A percentile compares a stretch with the other conserved stretches of the same genome.
These are phyloP conservation scores for Ptychodera flava DNA, from an alignment of 35 echinoderm and acorn worm species.

Conservation along the genomic window DNA sequence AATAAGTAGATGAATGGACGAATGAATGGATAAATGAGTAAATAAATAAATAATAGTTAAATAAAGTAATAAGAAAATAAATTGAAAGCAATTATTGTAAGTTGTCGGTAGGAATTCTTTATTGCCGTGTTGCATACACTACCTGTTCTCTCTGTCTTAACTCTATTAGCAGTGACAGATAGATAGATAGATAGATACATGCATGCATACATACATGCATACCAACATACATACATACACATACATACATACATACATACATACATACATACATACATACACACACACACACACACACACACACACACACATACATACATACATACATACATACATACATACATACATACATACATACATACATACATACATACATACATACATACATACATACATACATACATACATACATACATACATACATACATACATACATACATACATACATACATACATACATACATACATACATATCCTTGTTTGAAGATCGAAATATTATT, in stretches of 20 bases:
- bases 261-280: background rate
- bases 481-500: too few relatives aligned
- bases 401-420: background rate
- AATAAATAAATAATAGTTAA: background rate
- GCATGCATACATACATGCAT: background rate
- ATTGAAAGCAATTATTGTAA: too few relatives aligned
- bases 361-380: background rate
- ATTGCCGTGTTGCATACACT: too few relatives aligned
- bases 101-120: too few relatives aligned
- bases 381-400: background rate
- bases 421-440: slow-evolving; percentile 2
- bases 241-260: background rate
- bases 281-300: background rate
- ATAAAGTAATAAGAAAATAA: background rate
- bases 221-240: background rate
- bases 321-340: slow-evolving; percentile 2
- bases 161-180: too few relatives aligned
- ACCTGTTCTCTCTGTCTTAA: too few relatives aligned
- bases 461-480: too few relatives aligned
- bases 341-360: background rate
- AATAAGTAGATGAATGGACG: background rate
- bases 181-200: background rate
- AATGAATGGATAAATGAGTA: background rate
- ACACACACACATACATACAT: background rate
- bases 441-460: background rate